These are phyloP conservation scores for Botia kubotai DNA, from an alignment of 2,797 vertebrate genomes.

Conservation along the genomic window DNA sequence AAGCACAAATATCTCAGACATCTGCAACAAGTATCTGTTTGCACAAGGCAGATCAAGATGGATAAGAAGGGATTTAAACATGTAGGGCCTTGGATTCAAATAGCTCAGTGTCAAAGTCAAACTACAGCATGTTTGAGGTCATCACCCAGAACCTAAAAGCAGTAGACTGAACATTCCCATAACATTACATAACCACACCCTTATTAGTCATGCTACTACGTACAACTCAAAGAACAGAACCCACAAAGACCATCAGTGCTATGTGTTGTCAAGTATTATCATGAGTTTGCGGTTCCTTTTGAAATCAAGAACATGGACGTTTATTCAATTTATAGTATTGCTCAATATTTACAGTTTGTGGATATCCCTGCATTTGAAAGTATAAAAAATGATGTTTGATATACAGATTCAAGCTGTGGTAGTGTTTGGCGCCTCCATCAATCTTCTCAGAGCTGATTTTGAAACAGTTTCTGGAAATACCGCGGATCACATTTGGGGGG, in stretches of 20 bases:
- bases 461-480: conserved; percentile 6
- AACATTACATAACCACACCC: not conserved
- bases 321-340: not conserved
- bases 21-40: conserved; percentile 23
- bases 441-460: conserved; percentile 1
- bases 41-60: conserved; percentile 26
- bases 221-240: not conserved
- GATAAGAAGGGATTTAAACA: conserved; percentile 34
- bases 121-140: conserved; percentile 15
- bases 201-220: not conserved
- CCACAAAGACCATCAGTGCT: not conserved
- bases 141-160: not conserved
- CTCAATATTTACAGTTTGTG: not conserved
- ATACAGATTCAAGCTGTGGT: not conserved
- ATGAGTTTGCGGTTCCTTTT: not conserved
- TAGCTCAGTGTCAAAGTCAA: conserved; percentile 31
- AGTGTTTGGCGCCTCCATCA: not conserved
- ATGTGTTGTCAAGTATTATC: not conserved
- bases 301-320: not conserved
- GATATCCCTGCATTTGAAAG: not conserved
- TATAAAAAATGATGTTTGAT: not conserved
- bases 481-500: not conserved
- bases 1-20: conserved; percentile 27
- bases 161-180: not conserved
- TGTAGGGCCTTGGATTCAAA: conserved; percentile 15